Evolutionary conservation across 2,888 invertebrate genomes (phyloP).

Genomic region (Apamea crenata): DNA sequence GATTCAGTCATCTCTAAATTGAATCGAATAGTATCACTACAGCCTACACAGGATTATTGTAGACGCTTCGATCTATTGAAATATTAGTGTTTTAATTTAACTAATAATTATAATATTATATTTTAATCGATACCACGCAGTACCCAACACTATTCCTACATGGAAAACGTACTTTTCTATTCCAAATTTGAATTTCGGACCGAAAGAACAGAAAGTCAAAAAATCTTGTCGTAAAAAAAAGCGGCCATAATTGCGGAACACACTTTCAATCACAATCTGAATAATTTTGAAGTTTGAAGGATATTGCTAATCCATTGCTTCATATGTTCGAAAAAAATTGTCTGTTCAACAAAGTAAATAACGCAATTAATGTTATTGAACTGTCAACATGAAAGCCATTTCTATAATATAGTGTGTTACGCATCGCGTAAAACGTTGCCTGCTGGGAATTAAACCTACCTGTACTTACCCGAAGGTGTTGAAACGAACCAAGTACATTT

Average conservation of each 20-base stretch:
- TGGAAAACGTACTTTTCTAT: background rate
- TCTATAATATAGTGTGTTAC: too few species aligned
- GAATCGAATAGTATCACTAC: background rate
- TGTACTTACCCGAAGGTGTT: background rate
- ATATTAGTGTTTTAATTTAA: background rate
- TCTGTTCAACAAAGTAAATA: too few species aligned
- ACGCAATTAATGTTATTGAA: too few species aligned
- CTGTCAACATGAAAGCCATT: too few species aligned
- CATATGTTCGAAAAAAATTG: too few species aligned
- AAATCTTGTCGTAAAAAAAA: background rate
- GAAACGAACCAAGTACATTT: background rate
- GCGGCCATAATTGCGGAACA: too few species aligned
- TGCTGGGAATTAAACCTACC: background rate
- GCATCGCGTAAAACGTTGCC: background rate
- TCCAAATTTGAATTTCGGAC: background rate
- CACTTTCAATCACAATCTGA: too few species aligned
- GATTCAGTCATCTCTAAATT: slow-evolving; percentile 19
- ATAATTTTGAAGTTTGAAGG: too few species aligned
- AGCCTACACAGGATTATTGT: background rate
- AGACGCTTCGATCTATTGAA: background rate
- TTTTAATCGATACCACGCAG: background rate
- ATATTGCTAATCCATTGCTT: too few species aligned
- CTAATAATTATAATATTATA: background rate
- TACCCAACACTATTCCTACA: background rate
- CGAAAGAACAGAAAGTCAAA: background rate